phyloP scores from a whole-genome alignment of 2,888 invertebrate genomes.

The Isotomurus palustris region DNA sequence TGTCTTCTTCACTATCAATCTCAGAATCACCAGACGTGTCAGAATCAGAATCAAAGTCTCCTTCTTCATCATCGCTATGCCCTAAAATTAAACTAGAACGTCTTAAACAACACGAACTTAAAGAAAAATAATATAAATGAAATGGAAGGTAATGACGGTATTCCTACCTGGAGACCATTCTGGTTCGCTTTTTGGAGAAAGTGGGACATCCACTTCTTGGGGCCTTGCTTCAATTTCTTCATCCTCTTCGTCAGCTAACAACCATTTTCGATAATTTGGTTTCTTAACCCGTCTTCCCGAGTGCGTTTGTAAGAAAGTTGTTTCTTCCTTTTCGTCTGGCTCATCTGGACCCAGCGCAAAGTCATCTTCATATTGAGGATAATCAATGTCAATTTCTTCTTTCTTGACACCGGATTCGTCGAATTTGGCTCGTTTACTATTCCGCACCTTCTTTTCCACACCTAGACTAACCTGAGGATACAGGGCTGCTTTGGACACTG shows the following conservation, averaged over 20 bases:
- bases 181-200: slow-evolving; percentile 26
- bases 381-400: background rate
- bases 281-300: slow-evolving; percentile 24
- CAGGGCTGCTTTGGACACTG: background rate
- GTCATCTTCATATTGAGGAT: background rate
- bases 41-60: background rate
- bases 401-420: slow-evolving; percentile 1
- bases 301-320: slow-evolving; percentile 14
- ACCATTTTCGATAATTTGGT: slow-evolving; percentile 20
- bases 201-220: slow-evolving; percentile 4
- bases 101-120: background rate
- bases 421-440: background rate
- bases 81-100: background rate
- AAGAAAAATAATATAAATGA: slow-evolving; percentile 11
- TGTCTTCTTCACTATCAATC: background rate
- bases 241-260: slow-evolving; percentile 18
- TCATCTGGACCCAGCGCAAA: background rate
- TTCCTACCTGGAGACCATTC: slow-evolving; percentile 24
- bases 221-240: slow-evolving; percentile 5
- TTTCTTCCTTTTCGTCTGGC: background rate
- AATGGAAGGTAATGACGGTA: too few relatives aligned
- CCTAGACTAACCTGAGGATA: background rate
- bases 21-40: background rate
- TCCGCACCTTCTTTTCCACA: background rate
- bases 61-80: background rate